Conservation (phyloP, 2,888 invertebrate species). For the Lymantria dispar region DNA sequence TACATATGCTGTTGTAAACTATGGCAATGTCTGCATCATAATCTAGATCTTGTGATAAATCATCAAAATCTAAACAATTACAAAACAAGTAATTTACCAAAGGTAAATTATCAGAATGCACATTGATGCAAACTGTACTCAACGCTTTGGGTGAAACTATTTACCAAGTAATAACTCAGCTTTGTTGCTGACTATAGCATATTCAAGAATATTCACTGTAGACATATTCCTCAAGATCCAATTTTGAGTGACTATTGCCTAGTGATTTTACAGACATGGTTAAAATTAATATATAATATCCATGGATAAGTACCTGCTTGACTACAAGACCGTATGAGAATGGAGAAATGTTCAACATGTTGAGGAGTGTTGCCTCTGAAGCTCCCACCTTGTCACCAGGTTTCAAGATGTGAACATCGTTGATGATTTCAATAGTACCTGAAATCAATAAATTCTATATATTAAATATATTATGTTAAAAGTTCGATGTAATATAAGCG, state of each 20-base stretch:
- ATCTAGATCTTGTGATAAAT: constrained; percentile 8
- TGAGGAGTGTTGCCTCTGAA: constrained; percentile 98
- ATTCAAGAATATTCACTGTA: background rate
- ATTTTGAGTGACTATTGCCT: too few species aligned
- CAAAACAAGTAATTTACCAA: constrained; percentile 60
- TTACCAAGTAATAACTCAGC: background rate
- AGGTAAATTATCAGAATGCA: constrained; percentile 75
- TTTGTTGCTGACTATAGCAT: too few species aligned
- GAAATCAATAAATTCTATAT: constrained; percentile 2
- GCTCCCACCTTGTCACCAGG: constrained; percentile 99
- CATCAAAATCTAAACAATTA: constrained; percentile 16
- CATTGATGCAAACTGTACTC: constrained; percentile 66
- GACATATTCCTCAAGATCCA: background rate
- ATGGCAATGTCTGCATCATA: constrained; percentile 21
- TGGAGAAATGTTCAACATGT: constrained; percentile 99
- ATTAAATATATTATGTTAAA: too few species aligned
- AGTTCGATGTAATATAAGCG: too few species aligned
- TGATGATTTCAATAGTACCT: constrained; percentile 99
- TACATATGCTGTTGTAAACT: too few species aligned
- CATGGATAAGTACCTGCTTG: constrained; percentile 83
- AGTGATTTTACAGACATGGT: too few species aligned
- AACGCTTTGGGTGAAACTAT: constrained; percentile 65
- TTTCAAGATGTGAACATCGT: constrained; percentile 95
- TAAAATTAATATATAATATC: background rate
- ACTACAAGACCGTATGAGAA: constrained; percentile 99